Base-by-base conservation (phyloP, 1,140 invertebrate species). In the Leptonema lineaticorne region DNA sequence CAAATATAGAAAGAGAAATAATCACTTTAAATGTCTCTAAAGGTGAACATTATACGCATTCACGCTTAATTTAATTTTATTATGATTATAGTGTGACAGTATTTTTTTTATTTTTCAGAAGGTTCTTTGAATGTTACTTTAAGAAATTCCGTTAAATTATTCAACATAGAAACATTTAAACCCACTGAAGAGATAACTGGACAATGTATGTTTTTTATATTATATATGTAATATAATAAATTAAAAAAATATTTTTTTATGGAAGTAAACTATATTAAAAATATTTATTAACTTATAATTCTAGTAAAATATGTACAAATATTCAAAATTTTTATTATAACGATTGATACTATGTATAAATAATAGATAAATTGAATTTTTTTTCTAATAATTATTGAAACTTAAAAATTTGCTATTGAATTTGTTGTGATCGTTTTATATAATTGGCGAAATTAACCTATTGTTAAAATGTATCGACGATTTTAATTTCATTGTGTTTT, bases 21-120 rank as follows among this genome's bases (percentile, higher is more conserved):
- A 60, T 58, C 26, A 50, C 63, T 27, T 26, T 68, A 5, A 50
- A 45, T 16, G 20, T 62, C 18, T 64, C 66, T 14, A 65, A 56
- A 68, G 70, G 70, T 71, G 56, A 26, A 41, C 3, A 41, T 63
- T 9, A 46, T 16, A 24, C 46, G 9, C 22, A 48, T 48, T 45
- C n/a, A 48, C 9, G 46, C 46, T 48, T 48, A 3, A 18, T 24
- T 4, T 16, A 20, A 2, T 41, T 41, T n/a, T n/a, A n/a, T n/a
- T n/a, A n/a, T 20, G 20, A 48, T 48, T 2, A 24, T 48, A 33
- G 30, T 48, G 14, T 7, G 14, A 26, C 14, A 5, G 9, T 53
- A 53, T 2, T 26, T 26, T 53, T 53, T 53, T 53, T 18, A 26
- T 26, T 30, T 58, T 66, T 37, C 24, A 66, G 53, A 26, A 1